A percentile compares a stretch with the other conserved stretches of the same genome.
Evolutionary conservation across 2,113 vertebrate species (phyloP).

Genomic region (Ictalurus furcatus): DNA sequence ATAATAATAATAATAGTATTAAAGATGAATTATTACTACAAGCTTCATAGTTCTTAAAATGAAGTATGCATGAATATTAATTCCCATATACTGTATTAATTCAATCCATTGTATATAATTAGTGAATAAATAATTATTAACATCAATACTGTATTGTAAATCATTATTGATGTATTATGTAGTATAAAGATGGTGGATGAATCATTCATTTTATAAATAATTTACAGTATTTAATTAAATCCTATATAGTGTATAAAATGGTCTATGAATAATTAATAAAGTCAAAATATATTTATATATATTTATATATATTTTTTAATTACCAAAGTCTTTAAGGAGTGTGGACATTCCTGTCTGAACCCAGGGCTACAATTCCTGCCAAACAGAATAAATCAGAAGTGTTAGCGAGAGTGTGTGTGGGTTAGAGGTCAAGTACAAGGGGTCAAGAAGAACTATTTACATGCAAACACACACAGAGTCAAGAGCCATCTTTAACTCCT

Average conservation of each 20-base stretch:
- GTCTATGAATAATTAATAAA: not conserved
- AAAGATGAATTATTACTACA: not conserved
- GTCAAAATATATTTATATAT: not conserved
- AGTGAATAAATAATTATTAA: not conserved
- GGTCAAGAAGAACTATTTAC: constrained; percentile 17
- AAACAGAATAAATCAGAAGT: constrained; percentile 16
- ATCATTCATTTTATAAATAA: not conserved
- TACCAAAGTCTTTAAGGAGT: not conserved
- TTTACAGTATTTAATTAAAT: not conserved
- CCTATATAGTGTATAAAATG: not conserved
- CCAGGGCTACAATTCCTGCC: not conserved
- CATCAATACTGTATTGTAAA: constrained; percentile 46
- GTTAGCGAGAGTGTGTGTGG: constrained; percentile 4
- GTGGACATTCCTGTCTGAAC: not conserved
- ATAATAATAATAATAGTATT: not conserved
- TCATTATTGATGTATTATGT: not conserved
- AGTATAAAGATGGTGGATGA: not conserved
- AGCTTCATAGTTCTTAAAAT: too few species aligned
- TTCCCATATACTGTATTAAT: not conserved
- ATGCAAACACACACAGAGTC: not conserved
- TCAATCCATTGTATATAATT: not conserved
- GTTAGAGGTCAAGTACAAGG: constrained; percentile 3
- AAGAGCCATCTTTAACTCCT: constrained; percentile 12
- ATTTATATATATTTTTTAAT: not conserved
- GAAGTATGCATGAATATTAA: not conserved